Evolutionary conservation across 2,888 invertebrate species (phyloP).

Genomic region (Mantis religiosa): DNA sequence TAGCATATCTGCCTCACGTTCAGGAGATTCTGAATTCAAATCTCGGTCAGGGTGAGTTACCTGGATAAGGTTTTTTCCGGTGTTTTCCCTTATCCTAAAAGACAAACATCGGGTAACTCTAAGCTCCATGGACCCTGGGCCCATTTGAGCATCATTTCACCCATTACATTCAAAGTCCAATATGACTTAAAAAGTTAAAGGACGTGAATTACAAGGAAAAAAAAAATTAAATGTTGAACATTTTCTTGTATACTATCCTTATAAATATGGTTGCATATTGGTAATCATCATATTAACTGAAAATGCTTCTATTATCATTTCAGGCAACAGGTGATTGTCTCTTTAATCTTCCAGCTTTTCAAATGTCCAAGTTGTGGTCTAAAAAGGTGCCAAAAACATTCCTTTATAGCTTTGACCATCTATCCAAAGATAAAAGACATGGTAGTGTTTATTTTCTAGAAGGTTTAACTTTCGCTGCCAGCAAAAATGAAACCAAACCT

Average conservation of each 20-base stretch:
- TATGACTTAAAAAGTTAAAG: too few relatives aligned
- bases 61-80: too few relatives aligned
- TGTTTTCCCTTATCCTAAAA: too few relatives aligned
- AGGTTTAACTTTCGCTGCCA: conserved; percentile 57
- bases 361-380: conserved; percentile 66
- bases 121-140: too few relatives aligned
- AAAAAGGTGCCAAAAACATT: conserved; percentile 58
- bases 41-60: too few relatives aligned
- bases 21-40: too few relatives aligned
- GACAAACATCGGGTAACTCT: too few relatives aligned
- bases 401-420: conserved; percentile 72
- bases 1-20: too few relatives aligned
- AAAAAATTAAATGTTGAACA: not conserved
- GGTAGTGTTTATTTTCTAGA: conserved; percentile 62
- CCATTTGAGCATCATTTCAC: too few relatives aligned
- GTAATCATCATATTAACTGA: not conserved
- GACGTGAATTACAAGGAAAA: too few relatives aligned
- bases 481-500: not conserved
- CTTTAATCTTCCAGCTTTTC: conserved; percentile 71
- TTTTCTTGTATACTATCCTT: too few relatives aligned
- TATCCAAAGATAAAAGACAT: conserved; percentile 51
- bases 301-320: not conserved
- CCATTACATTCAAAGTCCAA: too few relatives aligned
- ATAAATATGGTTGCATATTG: not conserved
- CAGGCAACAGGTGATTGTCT: conserved; percentile 60